These are phyloP conservation scores for Nasonia oneida DNA, from an alignment of 2,888 invertebrate genomes.

Conservation along the genomic window DNA sequence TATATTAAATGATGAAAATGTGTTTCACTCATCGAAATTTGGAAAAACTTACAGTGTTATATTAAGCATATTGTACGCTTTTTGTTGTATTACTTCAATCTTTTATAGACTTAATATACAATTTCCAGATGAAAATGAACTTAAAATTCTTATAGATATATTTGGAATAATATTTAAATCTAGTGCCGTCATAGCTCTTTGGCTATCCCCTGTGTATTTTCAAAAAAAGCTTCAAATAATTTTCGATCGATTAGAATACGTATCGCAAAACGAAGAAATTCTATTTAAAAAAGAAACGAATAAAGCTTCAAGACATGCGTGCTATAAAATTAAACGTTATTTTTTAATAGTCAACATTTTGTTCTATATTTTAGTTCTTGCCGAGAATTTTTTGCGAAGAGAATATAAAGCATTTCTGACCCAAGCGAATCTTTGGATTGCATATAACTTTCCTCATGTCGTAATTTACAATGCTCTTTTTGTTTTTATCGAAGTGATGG, in stretches of 20 bases:
- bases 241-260: neutral
- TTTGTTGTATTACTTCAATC: neutral
- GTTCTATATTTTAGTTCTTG: neutral
- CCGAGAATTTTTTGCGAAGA: neutral
- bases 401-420: neutral
- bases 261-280: neutral
- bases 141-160: conserved; percentile 2
- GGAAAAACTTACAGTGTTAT: neutral
- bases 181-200: neutral
- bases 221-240: neutral
- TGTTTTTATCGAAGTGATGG: conserved; percentile 3
- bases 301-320: neutral
- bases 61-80: neutral
- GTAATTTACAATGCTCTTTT: conserved; percentile 11
- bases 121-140: conserved; percentile 7
- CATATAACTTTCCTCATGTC: conserved; percentile 5
- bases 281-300: neutral
- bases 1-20: neutral
- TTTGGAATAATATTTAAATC: conserved; percentile 24
- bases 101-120: neutral
- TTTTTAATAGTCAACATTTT: neutral
- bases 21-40: neutral
- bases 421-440: conserved; percentile 20
- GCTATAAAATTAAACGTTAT: neutral
- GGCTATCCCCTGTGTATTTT: neutral